Percentiles rank a stretch among this genome's conserved stretches.
Evolutionary conservation across 2,797 vertebrate genomes (phyloP).

Genomic region (Sebastes goodei): DNA sequence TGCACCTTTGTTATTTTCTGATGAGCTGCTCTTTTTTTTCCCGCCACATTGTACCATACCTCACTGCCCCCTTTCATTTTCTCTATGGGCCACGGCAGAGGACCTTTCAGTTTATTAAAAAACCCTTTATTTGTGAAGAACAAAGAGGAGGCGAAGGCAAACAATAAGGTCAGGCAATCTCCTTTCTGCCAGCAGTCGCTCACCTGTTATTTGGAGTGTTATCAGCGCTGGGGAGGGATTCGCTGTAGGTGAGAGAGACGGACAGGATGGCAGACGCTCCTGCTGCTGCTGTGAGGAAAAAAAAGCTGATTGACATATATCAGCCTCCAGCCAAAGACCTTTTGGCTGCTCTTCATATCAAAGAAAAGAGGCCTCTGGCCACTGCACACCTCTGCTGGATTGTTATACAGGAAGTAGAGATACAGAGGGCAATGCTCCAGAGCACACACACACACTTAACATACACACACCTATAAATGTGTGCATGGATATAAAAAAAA

Average conservation of each 20-base stretch:
- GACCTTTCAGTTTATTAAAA: conserved; percentile 99
- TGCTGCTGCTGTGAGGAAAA: conserved; percentile 27
- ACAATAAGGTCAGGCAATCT: conserved; percentile 99
- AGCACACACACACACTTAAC: not conserved
- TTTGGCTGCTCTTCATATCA: conserved; percentile 81
- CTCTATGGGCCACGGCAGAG: conserved; percentile 92
- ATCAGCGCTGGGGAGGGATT: conserved; percentile 90
- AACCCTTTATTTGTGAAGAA: conserved; percentile 99
- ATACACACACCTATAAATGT: not conserved
- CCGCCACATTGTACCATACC: conserved; percentile 98
- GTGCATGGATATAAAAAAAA: not conserved
- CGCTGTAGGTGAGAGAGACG: conserved; percentile 77
- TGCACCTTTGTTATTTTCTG: conserved; percentile 99
- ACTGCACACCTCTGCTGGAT: conserved; percentile 42
- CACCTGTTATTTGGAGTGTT: conserved; percentile 99
- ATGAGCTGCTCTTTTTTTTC: conserved; percentile 95
- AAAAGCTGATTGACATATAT: conserved; percentile 80
- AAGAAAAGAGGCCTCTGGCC: conserved; percentile 65
- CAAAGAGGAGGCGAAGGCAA: conserved; percentile 95
- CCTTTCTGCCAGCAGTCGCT: conserved; percentile 97
- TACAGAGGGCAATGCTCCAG: conserved; percentile 23
- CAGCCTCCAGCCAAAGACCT: conserved; percentile 86
- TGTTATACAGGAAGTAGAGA: conserved; percentile 38
- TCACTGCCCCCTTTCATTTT: conserved; percentile 99
- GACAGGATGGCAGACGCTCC: conserved; percentile 52